Evolutionary conservation across 2,888 invertebrate genomes (phyloP), one percentile per base, ranked within the genome.

Genomic region (Melinaea marsaeus): DNA sequence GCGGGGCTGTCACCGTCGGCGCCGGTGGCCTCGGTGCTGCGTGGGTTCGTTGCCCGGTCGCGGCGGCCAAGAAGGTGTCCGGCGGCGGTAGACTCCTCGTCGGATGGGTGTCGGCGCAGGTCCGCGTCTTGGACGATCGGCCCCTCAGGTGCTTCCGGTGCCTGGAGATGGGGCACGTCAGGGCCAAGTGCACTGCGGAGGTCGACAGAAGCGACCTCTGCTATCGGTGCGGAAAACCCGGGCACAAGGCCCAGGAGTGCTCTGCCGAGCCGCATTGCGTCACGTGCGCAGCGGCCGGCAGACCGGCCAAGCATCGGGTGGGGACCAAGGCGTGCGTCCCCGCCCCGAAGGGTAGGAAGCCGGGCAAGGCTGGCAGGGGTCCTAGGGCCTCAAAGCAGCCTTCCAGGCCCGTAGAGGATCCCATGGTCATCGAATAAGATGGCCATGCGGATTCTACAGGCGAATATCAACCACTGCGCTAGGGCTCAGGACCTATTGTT

Each of bases 41-140:
- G 0, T 56, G 55, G 58, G 54, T 66, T 4, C 51, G 65, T 11
- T 68, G 66, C 34, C 69, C 71, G 4, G 60, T 71, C 2, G 34
- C 55, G 0, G 62, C 66, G 3, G 72, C 68, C 13, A 71, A 67
- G 37, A 65, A 61, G 37, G 11, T 71, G 7, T 37, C 34, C 2
- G 58, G 61, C 1, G 11, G 7, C 4, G 64, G 65, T 1, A 55
- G 67, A 2, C 48, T 73, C 0, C 55, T 68, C 3, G 47, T 70
- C 1, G 69, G 70, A 3, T 71, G 68, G 68, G 65, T 65, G 2
- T 58, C 69, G 9, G 70, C 66, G 7, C 34, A 22, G 1, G 67
- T 67, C 0, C 37, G 37, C 0, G 48, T 65, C 0, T 59, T 69
- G n/a, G 61, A 22, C 22, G 22, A 22, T 22, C 22, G 22, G 22